Evolutionary conservation across 2,113 vertebrate species (phyloP), one percentile per base, ranked within the genome.

Genomic region (Mormyrus lacerda): DNA sequence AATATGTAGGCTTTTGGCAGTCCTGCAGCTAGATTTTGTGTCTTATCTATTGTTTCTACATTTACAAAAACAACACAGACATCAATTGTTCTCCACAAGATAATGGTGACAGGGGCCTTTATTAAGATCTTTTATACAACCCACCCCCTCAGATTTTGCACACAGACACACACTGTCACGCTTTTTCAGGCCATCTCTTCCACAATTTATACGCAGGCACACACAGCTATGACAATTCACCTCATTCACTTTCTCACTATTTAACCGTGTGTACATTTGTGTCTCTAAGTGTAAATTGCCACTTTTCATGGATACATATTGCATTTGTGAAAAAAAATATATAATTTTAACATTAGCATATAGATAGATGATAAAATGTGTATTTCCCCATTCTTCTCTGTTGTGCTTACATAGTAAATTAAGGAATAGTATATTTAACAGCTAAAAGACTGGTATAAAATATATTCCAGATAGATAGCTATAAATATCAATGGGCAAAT

Each of bases 81-180:
- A 3, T 47, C 48, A 53, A 11, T 42, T 17, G 31, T 58, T 58
- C n/a, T 39, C 35, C 53, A 87, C 53, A 35, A 55, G 76, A 89
- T 61, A 27, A 83, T 85, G 88, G 79, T 84, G 53, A 89, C 76
- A 58, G 88, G 88, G 83, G 48, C 79, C 47, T 89, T 89, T 85
- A 89, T 89, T 89, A 85, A 31, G 50, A 89, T 58, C 6, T 89
- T 47, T 89, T 84, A 58, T 42, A 65, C 87, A 58, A 42, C 19
- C 55, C 51, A 50, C 39, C 21, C 88, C 73, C 35, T 65, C 50
- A 84, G 44, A 88, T 83, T 79, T 48, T 89, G 69, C 35, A 44
- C 50, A 83, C 79, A 85, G 83, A 89, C 73, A 15, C 88, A 55
- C 76, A 42, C 73, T 51, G 48, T 87, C 50, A 53, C 50, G 21